These are phyloP conservation scores for Pavo muticus DNA, from an alignment of 2,113 vertebrate species.

Conservation along the genomic window DNA sequence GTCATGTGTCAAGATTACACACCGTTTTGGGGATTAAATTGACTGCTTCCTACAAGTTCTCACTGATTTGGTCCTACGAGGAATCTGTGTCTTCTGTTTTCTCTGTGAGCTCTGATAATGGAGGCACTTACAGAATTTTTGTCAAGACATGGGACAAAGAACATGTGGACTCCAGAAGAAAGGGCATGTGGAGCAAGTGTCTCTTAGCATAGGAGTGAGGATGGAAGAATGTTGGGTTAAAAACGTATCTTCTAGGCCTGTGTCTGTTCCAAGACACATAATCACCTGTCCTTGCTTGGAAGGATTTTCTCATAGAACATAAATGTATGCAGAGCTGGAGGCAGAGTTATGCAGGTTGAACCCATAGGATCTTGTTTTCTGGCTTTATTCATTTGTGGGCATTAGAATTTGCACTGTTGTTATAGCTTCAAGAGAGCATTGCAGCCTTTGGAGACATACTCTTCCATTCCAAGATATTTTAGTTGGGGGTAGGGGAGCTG, in stretches of 20 bases:
- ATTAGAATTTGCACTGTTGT: not conserved
- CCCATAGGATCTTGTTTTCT: conserved; percentile 4
- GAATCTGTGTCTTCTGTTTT: not conserved
- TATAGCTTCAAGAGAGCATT: not conserved
- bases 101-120: not conserved
- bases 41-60: not conserved
- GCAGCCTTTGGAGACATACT: not conserved
- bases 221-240: not conserved
- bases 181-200: not conserved
- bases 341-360: not conserved
- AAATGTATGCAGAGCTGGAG: not conserved
- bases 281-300: not conserved
- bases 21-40: not conserved
- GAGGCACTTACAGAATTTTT: not conserved
- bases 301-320: conserved; percentile 19
- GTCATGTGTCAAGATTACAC: fast-evolving
- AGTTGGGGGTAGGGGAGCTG: fast-evolving
- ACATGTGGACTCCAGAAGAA: not conserved
- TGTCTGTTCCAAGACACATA: not conserved
- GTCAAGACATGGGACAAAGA: not conserved
- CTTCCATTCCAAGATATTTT: not conserved
- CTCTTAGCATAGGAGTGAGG: not conserved
- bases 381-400: not conserved
- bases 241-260: not conserved
- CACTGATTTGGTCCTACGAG: not conserved